Base-by-base conservation (phyloP, 2,113 vertebrate genomes). In the Struthidea cinerea region DNA sequence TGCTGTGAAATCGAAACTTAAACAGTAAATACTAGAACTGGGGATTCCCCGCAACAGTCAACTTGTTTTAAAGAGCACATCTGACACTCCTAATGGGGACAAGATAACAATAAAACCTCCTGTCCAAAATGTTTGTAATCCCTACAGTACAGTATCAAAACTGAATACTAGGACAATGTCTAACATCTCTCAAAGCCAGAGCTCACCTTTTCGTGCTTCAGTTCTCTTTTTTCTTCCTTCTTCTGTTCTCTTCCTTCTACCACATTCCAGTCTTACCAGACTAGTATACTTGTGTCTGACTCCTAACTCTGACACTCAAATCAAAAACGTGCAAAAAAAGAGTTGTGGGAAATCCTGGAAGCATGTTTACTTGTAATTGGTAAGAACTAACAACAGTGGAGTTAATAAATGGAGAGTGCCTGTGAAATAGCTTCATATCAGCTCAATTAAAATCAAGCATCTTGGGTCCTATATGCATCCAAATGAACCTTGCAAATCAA, bases 1-100 rank as follows among this genome's bases (percentile, higher is more conserved):
- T 81, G 97, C 99, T 99, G 75, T 39, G 89, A 87, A 94, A 93
- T 70, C 0, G 1, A 95, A 96, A 95, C 49, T 78, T 24, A 53
- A 44, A 87, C 32, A 79, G 73, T 95, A 52, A 91, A 69, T 21
- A 39, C 3, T 3, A 67, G 39, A 91, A 74, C 52, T 50, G 55
- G 64, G 42, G 11, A 55, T 74, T 82, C 75, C 47, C 27, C 9
- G 1, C 20, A 87, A 50, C 9, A 19, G 37, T 46, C 33, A 87
- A 6, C 37, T 56, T 24, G 10, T n/a, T 69, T 52, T 67, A 18
- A 75, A 69, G 41, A 55, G 65, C 42, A 30, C 7, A 12, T 42
- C 61, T 93, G 50, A 59, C 6, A 5, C 4, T 46, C n/a, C 46
- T 70, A n/a, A 65, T 37, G 33, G 69, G 55, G 53, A 87, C 63